Evolutionary conservation across 2,888 invertebrate species (phyloP), one percentile per base, ranked within the genome.

Genomic region (Latrodectus hesperus): DNA sequence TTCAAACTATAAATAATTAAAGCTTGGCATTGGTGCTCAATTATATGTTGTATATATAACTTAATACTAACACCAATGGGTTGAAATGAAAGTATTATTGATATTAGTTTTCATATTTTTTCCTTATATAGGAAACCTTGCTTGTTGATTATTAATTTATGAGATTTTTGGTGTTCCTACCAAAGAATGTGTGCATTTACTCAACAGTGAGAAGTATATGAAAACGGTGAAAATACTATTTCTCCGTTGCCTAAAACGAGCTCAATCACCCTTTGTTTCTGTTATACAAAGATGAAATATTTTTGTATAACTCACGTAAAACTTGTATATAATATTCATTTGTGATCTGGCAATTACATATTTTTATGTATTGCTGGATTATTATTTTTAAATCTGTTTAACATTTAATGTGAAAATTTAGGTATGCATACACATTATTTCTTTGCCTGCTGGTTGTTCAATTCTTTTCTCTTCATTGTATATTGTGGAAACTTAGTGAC

Each of bases 201-300:
- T 87, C 87, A 73, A 86, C 77, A 83, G 87, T 88, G 87, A 88
- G 87, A 88, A 88, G 72, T 78, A 78, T 73, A 83, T 83, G 10
- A 74, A 88, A 73, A 67, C 71, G 77, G 86, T 53, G 75, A 16
- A 60, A 75, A 60, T 65, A 53, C 74, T 60, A 49, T 79, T 74
- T 86, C 76, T 70, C 88, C 72, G 73, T 82, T 84, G 88, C 88
- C 88, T 88, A 70, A 80, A 79, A 83, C 75, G 80, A 88, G 88
- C 88, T 88, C 88, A 88, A 88, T 88, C 88, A 88, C 83, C 84
- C 88, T 83, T 88, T 65, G 88, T 88, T 88, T 88, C 79, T 88
- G 88, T 88, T 88, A 75, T 84, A 75, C 79, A 88, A 84, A 80
- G 79, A 82, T 76, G 76, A 80, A 88, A 84, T 88, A 88, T 88